These are phyloP conservation scores for Rostratula benghalensis DNA, from an alignment of 2,113 vertebrate species.

Conservation along the genomic window DNA sequence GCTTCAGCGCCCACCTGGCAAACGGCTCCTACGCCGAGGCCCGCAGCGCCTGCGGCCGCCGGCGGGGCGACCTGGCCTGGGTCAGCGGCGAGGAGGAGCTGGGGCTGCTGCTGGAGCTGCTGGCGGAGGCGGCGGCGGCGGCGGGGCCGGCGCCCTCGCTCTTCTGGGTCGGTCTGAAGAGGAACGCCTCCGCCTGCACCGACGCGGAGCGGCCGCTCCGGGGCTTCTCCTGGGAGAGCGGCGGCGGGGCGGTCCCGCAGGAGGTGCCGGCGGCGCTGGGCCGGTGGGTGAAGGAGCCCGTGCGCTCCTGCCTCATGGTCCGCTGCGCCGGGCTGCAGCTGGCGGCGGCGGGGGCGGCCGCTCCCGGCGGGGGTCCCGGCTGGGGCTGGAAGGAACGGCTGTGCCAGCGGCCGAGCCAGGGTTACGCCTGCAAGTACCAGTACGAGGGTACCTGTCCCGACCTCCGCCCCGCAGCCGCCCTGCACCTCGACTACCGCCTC, in stretches of 20 bases:
- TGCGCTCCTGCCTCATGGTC: constrained; percentile 23
- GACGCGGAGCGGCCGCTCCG: constrained; percentile 34
- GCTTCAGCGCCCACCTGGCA: constrained; percentile 69
- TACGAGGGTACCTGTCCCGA: constrained; percentile 55
- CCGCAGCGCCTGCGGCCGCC: constrained; percentile 36
- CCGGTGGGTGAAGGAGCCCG: constrained; percentile 65
- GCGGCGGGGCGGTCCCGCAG: not conserved
- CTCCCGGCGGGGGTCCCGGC: not conserved
- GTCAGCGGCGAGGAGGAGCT: constrained; percentile 35
- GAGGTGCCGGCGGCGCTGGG: not conserved
- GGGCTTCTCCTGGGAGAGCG: constrained; percentile 73
- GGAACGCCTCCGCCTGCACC: constrained; percentile 56
- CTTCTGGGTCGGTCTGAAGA: constrained; percentile 70
- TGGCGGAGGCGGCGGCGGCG: not conserved
- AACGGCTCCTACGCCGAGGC: constrained; percentile 28
- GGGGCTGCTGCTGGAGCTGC: constrained; percentile 7
- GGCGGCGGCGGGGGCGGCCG: not conserved
- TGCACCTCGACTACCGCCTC: constrained; percentile 35
- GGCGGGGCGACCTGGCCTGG: constrained; percentile 56
- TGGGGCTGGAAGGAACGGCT: constrained; percentile 69
- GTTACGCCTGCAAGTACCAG: constrained; percentile 73
- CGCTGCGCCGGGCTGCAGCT: constrained; percentile 68
- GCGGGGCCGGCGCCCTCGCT: not conserved
- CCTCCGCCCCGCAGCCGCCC: constrained; percentile 22
- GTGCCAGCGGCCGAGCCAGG: constrained; percentile 19